phyloP scores from a whole-genome alignment of 2,113 vertebrate genomes.

The Vidua chalybeata region DNA sequence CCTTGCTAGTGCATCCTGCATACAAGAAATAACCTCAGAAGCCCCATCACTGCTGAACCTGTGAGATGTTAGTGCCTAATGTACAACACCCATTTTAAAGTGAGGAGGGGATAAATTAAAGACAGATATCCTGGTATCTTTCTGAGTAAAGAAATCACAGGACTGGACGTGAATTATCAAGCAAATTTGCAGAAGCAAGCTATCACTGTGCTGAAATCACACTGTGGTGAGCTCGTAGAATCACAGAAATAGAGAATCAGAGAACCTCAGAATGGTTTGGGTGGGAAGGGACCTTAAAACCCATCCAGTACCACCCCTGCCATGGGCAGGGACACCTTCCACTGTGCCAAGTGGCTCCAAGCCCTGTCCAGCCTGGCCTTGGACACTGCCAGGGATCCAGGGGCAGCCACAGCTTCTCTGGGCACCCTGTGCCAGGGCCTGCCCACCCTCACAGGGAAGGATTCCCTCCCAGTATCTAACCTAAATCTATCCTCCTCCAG shows the following conservation, averaged over 20 bases:
- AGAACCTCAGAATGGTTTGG: background rate
- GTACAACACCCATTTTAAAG: background rate
- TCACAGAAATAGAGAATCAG: background rate
- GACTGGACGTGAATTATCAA: background rate
- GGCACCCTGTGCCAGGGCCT: background rate
- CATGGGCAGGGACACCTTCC: background rate
- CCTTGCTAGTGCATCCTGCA: background rate
- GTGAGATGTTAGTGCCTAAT: background rate
- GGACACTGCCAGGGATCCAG: background rate
- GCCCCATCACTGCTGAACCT: background rate
- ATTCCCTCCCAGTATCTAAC: background rate
- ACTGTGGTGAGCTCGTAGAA: background rate
- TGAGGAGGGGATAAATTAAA: background rate
- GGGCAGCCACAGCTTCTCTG: background rate
- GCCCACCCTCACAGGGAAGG: accelerated
- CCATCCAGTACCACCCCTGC: background rate
- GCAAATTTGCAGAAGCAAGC: background rate
- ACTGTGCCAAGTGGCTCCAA: accelerated
- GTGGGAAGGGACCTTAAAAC: background rate
- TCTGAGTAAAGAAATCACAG: background rate
- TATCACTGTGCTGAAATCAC: background rate
- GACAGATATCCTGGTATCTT: background rate
- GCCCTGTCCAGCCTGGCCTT: accelerated
- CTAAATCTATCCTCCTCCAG: too few relatives aligned
- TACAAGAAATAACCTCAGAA: background rate